Evolutionary conservation across 2,113 vertebrate genomes (phyloP).

Genomic region (Tragelaphus scriptus): DNA sequence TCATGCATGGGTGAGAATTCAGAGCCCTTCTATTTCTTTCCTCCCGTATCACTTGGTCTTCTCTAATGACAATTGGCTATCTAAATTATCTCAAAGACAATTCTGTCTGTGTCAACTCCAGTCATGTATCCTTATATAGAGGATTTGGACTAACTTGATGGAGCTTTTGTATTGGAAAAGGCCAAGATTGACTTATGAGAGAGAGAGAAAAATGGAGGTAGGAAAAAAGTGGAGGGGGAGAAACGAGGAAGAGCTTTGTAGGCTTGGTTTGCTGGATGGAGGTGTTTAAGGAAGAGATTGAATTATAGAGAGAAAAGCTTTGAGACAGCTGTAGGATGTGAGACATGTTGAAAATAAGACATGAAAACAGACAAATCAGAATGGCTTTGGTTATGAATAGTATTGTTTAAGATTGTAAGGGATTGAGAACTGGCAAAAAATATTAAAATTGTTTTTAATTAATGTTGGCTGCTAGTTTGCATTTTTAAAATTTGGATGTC

Average conservation of each 20-base stretch:
- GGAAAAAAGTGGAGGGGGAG: not conserved
- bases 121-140: not conserved
- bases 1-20: not conserved
- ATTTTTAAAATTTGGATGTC: not conserved
- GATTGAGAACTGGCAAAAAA: not conserved
- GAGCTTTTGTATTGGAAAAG: not conserved
- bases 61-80: not conserved
- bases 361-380: not conserved
- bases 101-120: not conserved
- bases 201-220: not conserved
- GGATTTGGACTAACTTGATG: not conserved
- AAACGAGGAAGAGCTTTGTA: not conserved
- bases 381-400: not conserved
- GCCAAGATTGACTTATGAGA: not conserved
- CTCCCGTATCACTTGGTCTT: not conserved
- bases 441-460: not conserved
- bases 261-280: not conserved
- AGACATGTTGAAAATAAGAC: not conserved
- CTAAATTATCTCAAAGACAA: not conserved
- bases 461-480: not conserved
- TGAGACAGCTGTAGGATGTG: not conserved
- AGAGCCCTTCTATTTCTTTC: not conserved
- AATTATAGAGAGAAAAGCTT: not conserved
- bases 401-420: not conserved
- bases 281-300: not conserved